Evolutionary conservation across 2,113 vertebrate genomes (phyloP).

Genomic region (Xenus cinereus): DNA sequence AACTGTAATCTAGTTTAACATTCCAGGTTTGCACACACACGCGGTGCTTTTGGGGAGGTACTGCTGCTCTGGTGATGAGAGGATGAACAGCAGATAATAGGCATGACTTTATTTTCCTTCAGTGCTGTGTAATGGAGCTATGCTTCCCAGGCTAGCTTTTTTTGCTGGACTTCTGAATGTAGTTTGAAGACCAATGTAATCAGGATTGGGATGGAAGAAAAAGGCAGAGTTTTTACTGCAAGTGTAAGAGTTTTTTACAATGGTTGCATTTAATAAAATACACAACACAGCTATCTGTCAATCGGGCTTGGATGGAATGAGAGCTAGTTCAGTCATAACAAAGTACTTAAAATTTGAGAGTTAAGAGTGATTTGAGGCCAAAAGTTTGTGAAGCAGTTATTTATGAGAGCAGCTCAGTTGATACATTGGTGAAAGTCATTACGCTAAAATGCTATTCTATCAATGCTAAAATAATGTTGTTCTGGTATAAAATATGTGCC

Average conservation of each 20-base stretch:
- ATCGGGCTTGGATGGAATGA: background rate
- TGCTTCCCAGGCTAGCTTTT: background rate
- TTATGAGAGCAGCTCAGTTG: background rate
- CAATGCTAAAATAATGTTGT: background rate
- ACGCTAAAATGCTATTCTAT: background rate
- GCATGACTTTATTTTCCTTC: background rate
- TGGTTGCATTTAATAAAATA: background rate
- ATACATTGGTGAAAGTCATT: background rate
- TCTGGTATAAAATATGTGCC: background rate
- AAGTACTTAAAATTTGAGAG: background rate
- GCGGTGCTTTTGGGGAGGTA: background rate
- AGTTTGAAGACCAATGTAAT: background rate
- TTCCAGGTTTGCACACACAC: background rate
- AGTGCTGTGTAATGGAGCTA: background rate
- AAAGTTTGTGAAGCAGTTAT: background rate
- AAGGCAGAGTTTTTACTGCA: background rate
- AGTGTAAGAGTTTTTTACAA: background rate
- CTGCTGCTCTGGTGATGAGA: background rate
- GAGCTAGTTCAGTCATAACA: background rate
- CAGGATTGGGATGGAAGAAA: background rate
- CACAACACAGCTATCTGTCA: background rate
- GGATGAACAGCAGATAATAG: background rate
- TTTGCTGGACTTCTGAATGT: background rate
- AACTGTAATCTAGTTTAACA: slow-evolving; percentile 36
- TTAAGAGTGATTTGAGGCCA: background rate